Evolutionary conservation across 2,113 vertebrate species (phyloP).

Genomic region (Antennarius striatus): DNA sequence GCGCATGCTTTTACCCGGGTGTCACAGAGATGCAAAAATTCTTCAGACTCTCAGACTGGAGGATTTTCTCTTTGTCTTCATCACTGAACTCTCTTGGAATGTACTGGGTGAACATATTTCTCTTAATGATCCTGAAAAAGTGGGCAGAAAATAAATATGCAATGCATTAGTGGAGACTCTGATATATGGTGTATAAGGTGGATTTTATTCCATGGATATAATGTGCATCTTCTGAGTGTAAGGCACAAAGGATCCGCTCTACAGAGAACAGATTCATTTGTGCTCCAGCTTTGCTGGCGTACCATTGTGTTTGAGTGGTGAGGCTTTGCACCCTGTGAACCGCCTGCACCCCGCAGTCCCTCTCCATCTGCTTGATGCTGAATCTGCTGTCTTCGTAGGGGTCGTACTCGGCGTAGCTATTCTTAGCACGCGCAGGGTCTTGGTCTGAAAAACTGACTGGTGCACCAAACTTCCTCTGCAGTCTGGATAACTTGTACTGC

Average conservation of each 20-base stretch:
- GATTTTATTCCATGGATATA: too few relatives aligned
- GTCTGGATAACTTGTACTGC: constrained; percentile 80
- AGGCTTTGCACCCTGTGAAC: constrained; percentile 70
- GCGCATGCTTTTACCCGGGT: constrained; percentile 74
- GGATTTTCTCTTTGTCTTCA: constrained; percentile 74
- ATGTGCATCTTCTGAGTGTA: too few relatives aligned
- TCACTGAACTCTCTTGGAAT: constrained; percentile 78
- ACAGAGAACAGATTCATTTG: too few relatives aligned
- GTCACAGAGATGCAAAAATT: constrained; percentile 77
- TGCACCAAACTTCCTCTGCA: constrained; percentile 74
- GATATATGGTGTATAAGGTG: too few relatives aligned
- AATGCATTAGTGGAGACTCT: not conserved
- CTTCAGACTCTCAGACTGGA: constrained; percentile 76
- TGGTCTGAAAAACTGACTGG: constrained; percentile 80
- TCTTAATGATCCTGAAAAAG: constrained; percentile 80
- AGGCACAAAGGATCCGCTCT: too few relatives aligned
- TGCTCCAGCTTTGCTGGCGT: constrained; percentile 11
- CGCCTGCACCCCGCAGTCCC: constrained; percentile 77
- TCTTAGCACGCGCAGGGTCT: constrained; percentile 75
- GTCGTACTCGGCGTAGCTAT: constrained; percentile 76
- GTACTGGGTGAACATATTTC: constrained; percentile 84
- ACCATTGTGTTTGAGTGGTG: constrained; percentile 88
- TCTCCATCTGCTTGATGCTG: constrained; percentile 82
- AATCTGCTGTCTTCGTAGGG: constrained; percentile 86
- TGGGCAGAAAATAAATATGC: constrained; percentile 5